Conservation (phyloP, 2,888 invertebrate species). For the Notodonta dromedarius region DNA sequence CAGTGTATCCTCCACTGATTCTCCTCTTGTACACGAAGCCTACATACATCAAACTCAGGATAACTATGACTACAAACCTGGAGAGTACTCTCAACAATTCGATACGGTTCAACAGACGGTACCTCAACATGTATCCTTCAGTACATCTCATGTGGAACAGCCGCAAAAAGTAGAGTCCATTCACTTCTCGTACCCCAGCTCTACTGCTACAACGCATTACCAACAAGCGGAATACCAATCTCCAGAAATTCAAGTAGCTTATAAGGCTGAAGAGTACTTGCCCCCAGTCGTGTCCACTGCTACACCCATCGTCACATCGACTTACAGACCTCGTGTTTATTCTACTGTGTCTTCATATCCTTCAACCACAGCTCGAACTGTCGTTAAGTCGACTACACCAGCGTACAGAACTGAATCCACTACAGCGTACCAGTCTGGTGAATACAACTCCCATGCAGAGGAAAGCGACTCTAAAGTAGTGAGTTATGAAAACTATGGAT, state of each 20-base stretch:
- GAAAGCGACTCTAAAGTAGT: slow-evolving; percentile 43
- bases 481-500: slow-evolving; percentile 58
- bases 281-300: slow-evolving; percentile 64
- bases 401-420: slow-evolving; percentile 56
- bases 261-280: slow-evolving; percentile 73
- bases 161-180: slow-evolving; percentile 62
- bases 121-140: slow-evolving; percentile 53
- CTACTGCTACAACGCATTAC: slow-evolving; percentile 54
- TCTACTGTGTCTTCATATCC: slow-evolving; percentile 55
- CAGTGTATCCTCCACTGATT: slow-evolving; percentile 51
- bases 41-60: slow-evolving; percentile 47
- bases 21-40: slow-evolving; percentile 43
- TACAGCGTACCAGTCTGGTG: slow-evolving; percentile 57
- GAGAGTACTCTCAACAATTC: slow-evolving; percentile 47
- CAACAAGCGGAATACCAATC: slow-evolving; percentile 62
- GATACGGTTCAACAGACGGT: slow-evolving; percentile 41
- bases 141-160: slow-evolving; percentile 56
- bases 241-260: slow-evolving; percentile 71
- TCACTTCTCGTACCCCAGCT: slow-evolving; percentile 61
- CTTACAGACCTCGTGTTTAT: slow-evolving; percentile 61
- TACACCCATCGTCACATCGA: slow-evolving; percentile 53
- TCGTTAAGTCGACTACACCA: slow-evolving; percentile 57
- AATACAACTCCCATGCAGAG: slow-evolving; percentile 63
- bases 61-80: slow-evolving; percentile 52
- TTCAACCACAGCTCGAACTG: slow-evolving; percentile 54